Evolutionary conservation across 2,113 vertebrate genomes (phyloP).

Genomic region (Atractosteus spatula): DNA sequence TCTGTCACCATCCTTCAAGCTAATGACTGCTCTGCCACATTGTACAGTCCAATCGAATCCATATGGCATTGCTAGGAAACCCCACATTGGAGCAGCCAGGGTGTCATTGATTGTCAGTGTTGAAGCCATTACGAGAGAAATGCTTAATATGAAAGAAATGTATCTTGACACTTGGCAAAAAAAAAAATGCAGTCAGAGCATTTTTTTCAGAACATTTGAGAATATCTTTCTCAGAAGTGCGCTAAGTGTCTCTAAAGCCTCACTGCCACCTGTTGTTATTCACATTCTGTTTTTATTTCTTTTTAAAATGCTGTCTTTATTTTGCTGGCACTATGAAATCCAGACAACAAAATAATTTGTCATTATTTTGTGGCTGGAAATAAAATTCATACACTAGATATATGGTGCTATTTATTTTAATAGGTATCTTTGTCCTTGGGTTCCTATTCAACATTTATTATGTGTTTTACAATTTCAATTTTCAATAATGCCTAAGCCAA

Average conservation of each 20-base stretch:
- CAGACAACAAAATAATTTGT: constrained; percentile 3
- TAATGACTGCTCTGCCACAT: constrained; percentile 6
- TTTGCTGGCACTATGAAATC: constrained; percentile 43
- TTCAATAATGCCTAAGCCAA: no score
- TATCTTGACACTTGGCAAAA: not conserved
- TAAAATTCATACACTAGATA: no score
- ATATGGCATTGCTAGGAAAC: not conserved
- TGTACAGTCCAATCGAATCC: not conserved
- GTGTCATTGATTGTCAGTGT: not conserved
- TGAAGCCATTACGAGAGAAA: not conserved
- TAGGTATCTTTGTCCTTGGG: no score
- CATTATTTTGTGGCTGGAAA: no score
- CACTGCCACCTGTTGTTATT: constrained; percentile 47
- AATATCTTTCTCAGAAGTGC: constrained; percentile 23
- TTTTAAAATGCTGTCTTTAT: not conserved
- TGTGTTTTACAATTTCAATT: no score
- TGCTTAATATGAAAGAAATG: not conserved
- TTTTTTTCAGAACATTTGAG: not conserved
- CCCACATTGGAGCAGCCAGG: not conserved
- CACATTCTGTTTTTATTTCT: constrained; percentile 50
- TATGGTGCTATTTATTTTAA: no score
- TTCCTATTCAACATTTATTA: no score
- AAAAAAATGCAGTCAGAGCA: not conserved
- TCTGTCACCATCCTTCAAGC: not conserved
- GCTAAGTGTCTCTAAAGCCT: constrained; percentile 37